phyloP scores from a whole-genome alignment of 1,140 invertebrate genomes.

The Saxidomus purpurata region DNA sequence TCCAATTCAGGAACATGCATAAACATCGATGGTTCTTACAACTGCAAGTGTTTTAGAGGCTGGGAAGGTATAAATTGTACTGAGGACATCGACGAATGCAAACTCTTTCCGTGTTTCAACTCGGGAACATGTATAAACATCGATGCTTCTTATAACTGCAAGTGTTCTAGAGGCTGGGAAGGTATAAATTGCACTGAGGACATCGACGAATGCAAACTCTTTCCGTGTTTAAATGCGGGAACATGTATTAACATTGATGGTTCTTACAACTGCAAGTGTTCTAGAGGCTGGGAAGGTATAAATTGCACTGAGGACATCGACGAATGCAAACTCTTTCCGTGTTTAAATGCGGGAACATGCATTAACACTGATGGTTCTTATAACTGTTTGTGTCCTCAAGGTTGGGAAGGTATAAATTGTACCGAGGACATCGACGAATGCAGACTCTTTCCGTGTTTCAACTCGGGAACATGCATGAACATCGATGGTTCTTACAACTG shows the following conservation, averaged over 20 bases:
- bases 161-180: slow-evolving; percentile 44
- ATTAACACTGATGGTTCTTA: slow-evolving; percentile 22
- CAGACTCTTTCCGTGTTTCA: not conserved
- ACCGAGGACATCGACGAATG: slow-evolving; percentile 20
- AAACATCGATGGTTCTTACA: slow-evolving; percentile 7
- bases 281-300: slow-evolving; percentile 88
- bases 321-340: slow-evolving; percentile 47
- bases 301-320: slow-evolving; percentile 81
- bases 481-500: not conserved
- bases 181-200: slow-evolving; percentile 48
- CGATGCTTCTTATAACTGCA: slow-evolving; percentile 57
- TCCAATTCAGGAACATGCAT: slow-evolving; percentile 12
- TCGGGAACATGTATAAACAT: slow-evolving; percentile 59
- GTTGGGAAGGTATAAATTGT: slow-evolving; percentile 96
- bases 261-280: slow-evolving; percentile 17
- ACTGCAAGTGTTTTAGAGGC: not conserved
- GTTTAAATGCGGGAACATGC: slow-evolving; percentile 62
- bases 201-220: slow-evolving; percentile 65
- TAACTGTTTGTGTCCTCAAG: slow-evolving; percentile 1
- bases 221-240: slow-evolving; percentile 46
- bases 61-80: slow-evolving; percentile 36
- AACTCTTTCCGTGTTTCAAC: slow-evolving; percentile 60
- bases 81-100: slow-evolving; percentile 63
- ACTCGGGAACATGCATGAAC: slow-evolving; percentile 29
- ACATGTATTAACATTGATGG: slow-evolving; percentile 6